These are phyloP conservation scores for Melipona beecheii DNA, from an alignment of 2,888 invertebrate genomes.

Conservation along the genomic window DNA sequence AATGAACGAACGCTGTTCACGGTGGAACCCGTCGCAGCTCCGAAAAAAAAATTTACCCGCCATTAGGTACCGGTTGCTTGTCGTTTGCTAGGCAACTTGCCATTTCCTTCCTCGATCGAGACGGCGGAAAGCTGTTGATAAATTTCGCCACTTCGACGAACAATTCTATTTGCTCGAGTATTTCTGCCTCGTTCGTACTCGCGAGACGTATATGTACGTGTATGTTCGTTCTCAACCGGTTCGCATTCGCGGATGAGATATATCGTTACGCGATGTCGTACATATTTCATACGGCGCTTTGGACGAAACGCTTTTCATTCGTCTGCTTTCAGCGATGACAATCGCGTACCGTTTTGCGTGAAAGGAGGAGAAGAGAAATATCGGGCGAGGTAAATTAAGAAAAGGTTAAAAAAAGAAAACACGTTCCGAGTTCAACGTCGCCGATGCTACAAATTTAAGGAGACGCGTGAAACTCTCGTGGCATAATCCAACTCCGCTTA, in stretches of 20 bases:
- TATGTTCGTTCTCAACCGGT: neutral
- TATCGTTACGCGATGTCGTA: neutral
- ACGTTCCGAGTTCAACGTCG: neutral
- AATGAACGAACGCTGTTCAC: constrained; percentile 1
- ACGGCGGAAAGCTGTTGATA: neutral
- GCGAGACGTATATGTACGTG: no score
- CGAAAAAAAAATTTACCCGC: constrained; percentile 15
- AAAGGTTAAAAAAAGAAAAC: no score
- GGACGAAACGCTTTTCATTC: neutral
- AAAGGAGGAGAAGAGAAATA: neutral
- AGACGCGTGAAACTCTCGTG: neutral
- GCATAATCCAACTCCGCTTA: neutral
- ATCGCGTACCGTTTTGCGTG: neutral
- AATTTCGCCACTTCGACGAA: no score
- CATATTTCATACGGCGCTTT: neutral
- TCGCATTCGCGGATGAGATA: neutral
- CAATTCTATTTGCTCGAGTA: no score
- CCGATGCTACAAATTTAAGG: neutral
- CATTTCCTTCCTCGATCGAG: neutral
- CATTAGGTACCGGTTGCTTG: neutral
- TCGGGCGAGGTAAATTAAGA: no score
- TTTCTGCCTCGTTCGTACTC: no score
- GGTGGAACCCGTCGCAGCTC: no score
- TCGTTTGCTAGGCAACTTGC: neutral
- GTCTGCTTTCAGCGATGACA: neutral